Evolutionary conservation across 2,888 invertebrate species (phyloP).

Genomic region (Alloscopus bannaensis): DNA sequence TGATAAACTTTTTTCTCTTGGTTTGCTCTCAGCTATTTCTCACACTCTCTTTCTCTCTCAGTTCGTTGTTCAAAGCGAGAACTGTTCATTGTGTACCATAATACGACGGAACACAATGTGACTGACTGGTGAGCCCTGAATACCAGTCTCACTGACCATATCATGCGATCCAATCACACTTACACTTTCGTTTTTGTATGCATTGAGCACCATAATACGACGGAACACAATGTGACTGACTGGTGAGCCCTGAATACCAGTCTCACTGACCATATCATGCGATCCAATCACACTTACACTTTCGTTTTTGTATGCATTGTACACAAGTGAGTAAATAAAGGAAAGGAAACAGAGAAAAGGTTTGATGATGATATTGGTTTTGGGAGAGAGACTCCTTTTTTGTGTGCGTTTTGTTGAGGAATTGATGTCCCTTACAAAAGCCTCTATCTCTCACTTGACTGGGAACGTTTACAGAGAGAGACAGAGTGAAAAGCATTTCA

Average conservation of each 20-base stretch:
- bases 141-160: constrained; percentile 19
- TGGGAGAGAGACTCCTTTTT: constrained; percentile 15
- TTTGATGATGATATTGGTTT: constrained; percentile 50
- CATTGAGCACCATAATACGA: constrained; percentile 5
- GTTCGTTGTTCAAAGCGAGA: constrained; percentile 8
- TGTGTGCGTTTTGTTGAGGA: constrained; percentile 31
- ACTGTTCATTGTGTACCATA: constrained; percentile 10
- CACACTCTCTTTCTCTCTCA: neutral
- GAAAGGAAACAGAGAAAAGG: constrained; percentile 28
- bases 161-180: constrained; percentile 15
- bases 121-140: too few species aligned
- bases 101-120: too few species aligned
- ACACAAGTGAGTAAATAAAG: constrained; percentile 28
- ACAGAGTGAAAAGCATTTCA: constrained; percentile 23
- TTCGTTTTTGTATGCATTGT: constrained; percentile 8
- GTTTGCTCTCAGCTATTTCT: constrained; percentile 13
- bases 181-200: constrained; percentile 9
- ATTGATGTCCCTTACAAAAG: constrained; percentile 21
- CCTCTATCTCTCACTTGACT: neutral
- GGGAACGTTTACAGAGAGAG: neutral
- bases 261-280: constrained; percentile 14
- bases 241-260: too few species aligned
- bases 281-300: too few species aligned
- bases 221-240: too few species aligned
- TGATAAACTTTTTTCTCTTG: constrained; percentile 25